Base-by-base conservation (phyloP, 2,797 vertebrate genomes). In the Enteromius radiatus region DNA sequence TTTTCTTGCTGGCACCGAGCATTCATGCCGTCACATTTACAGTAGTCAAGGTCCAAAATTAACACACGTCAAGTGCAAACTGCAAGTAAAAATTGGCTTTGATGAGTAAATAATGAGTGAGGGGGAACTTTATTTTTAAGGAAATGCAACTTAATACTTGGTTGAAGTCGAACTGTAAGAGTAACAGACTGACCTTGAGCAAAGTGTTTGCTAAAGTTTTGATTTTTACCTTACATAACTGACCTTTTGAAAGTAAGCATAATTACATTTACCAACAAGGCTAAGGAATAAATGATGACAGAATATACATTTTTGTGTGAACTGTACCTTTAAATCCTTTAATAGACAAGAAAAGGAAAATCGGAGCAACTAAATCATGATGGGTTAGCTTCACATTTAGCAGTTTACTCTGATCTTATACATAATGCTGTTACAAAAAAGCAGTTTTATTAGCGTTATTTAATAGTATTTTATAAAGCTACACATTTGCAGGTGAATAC, bases 31-130 rank as follows among this genome's bases (percentile, higher is more conserved):
- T 19, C 12, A 61, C 54, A 28, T 19, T 41, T 63, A 23, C 54
- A 47, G 41, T 64, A 19, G 15, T 64, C 33, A 12, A 43, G 54
- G 56, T 45, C 41, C 19, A 73, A 49, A 49, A 52, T 65, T 15
- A 33, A 81, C 56, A 81, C 45, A 15, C 23, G 6, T 28, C 49
- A 80, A 71, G 26, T 33, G 26, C 19, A 70, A 70, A 59, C 33
- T n/a, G 28, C 28, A 2, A 36, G 70, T 52, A 54, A 54, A 74
- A 36, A 73, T 59, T 61, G 41, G 38, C 54, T 71, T 59, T 47
- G 28, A 49, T 33, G 10, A 54, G 19, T 31, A 70, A 80, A 70
- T 56, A 28, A 26, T 19, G 23, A 11, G 31, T n/a, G 2, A 77
- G 2, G 31, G 19, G 6, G 10, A 49, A n/a, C 12, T 52, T 67